Percentiles rank a stretch among this genome's conserved stretches.
Evolutionary conservation across 2,888 invertebrate genomes (phyloP).

Genomic region (Gryllus longicercus): DNA sequence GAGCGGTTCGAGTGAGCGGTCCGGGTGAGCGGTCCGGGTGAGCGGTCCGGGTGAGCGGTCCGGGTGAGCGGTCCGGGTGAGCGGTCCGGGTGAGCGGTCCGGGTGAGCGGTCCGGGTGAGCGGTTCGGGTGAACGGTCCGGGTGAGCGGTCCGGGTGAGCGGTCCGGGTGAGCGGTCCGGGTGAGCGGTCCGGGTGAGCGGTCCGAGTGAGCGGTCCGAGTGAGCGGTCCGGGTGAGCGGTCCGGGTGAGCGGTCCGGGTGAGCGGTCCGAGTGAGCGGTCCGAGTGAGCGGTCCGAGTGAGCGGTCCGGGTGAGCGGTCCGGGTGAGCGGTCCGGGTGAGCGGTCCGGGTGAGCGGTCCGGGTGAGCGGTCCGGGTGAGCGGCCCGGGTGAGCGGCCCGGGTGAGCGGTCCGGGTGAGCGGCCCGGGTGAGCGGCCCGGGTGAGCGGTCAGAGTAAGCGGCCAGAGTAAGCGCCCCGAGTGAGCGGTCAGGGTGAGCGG

Average conservation of each 20-base stretch:
- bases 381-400: no score
- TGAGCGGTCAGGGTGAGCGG: not conserved
- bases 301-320: not conserved
- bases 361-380: not conserved
- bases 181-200: not conserved
- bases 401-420: no score
- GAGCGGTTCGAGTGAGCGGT: no score
- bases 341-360: not conserved
- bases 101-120: not conserved
- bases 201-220: not conserved
- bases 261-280: no score
- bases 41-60: not conserved
- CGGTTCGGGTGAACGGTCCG: not conserved
- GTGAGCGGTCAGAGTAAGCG: no score
- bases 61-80: not conserved
- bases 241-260: no score
- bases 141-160: no score
- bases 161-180: not conserved
- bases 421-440: no score
- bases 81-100: not conserved
- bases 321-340: not conserved
- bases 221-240: not conserved
- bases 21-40: no score
- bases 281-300: not conserved
- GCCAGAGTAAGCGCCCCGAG: no score